These are phyloP conservation scores for Boloria selene DNA, from an alignment of 2,888 invertebrate species.

Conservation along the genomic window DNA sequence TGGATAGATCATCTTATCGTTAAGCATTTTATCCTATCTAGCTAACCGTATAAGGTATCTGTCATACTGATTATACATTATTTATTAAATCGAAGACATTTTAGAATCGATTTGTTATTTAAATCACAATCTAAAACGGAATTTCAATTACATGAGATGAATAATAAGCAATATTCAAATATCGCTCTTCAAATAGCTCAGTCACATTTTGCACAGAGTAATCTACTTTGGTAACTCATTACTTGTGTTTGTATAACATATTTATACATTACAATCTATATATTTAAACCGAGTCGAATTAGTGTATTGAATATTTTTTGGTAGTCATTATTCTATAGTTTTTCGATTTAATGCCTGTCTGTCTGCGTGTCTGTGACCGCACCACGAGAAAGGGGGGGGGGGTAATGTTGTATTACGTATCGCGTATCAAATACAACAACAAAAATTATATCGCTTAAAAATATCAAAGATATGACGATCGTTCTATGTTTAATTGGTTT, in stretches of 20 bases:
- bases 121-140: constrained; percentile 15
- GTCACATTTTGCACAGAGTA: constrained; percentile 26
- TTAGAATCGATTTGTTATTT: constrained; percentile 12
- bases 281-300: no score
- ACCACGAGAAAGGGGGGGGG: no score
- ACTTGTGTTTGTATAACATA: background rate
- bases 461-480: background rate
- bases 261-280: no score
- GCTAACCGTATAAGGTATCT: background rate
- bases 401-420: no score
- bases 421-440: no score
- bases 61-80: constrained; percentile 6
- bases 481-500: background rate
- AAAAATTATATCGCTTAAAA: no score
- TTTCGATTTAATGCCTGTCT: no score
- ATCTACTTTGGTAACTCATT: background rate
- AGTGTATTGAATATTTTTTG: no score
- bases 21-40: background rate
- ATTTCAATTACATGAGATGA: constrained; percentile 29
- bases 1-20: no score
- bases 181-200: constrained; percentile 33
- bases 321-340: no score
- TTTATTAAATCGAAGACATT: constrained; percentile 12
- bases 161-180: constrained; percentile 29
- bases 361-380: no score